Percentiles rank a stretch among this genome's conserved stretches.
Evolutionary conservation across 1,140 invertebrate species (phyloP).

Genomic region (Drosophila bocki): DNA sequence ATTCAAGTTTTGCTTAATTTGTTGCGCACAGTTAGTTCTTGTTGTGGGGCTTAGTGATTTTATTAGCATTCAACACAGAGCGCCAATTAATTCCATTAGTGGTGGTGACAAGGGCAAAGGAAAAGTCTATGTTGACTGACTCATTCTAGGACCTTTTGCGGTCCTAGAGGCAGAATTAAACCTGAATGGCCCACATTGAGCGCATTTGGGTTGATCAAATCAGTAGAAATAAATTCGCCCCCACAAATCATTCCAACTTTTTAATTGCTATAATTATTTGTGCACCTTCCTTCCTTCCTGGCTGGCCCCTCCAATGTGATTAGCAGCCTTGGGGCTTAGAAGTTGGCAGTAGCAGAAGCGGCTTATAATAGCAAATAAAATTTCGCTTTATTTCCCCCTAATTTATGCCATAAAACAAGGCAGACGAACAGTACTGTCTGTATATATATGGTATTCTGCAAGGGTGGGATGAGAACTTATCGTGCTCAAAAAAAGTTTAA

Average conservation of each 20-base stretch:
- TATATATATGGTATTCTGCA: constrained; percentile 14
- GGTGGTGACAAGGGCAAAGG: constrained; percentile 31
- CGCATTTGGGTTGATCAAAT: constrained; percentile 57
- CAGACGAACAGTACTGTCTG: constrained; percentile 12
- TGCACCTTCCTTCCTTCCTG: constrained; percentile 21
- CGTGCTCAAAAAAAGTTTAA: not conserved
- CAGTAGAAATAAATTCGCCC: constrained; percentile 48
- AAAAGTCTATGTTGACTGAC: constrained; percentile 7
- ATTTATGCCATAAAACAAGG: constrained; percentile 36
- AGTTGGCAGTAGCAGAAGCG: constrained; percentile 19
- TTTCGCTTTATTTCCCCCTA: constrained; percentile 26
- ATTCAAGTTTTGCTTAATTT: constrained; percentile 74
- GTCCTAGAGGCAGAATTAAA: not conserved
- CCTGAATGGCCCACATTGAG: constrained; percentile 6
- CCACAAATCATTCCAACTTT: constrained; percentile 68
- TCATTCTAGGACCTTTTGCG: constrained; percentile 2
- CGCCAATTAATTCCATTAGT: constrained; percentile 76
- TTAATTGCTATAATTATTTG: constrained; percentile 73
- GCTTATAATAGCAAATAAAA: constrained; percentile 55
- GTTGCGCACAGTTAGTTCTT: constrained; percentile 52
- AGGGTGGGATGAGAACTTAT: constrained; percentile 4
- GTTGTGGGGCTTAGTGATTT: constrained; percentile 61
- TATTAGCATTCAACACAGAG: constrained; percentile 74
- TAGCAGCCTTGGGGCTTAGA: constrained; percentile 44
- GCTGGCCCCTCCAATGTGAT: constrained; percentile 24